Evolutionary conservation across 1,140 invertebrate species (phyloP), one percentile per base, ranked within the genome.

Genomic region (Limonius californicus): DNA sequence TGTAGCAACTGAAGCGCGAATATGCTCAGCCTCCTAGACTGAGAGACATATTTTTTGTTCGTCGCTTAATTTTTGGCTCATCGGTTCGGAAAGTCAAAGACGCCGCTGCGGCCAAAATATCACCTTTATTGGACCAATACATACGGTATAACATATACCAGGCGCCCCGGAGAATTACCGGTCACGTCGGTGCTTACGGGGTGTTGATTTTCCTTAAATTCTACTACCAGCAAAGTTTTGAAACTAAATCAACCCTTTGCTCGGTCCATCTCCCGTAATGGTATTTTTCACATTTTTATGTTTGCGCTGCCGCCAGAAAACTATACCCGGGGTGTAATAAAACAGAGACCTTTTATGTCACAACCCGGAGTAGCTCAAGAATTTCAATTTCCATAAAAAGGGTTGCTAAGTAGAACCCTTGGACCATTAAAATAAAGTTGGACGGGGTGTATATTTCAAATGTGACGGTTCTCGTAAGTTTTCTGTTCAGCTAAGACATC

Each of bases 81-180:
- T 59, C 69, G 69, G 64, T 27, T 60, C 61, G 69, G 68, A 70
- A 70, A 70, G 69, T 70, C 69, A 70, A 70, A 70, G 69, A 23
- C 9, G 53, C 67, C 66, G 62, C 65, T 27, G 61, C 32, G 58
- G 57, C 55, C 62, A 27, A 23, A 23, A 2, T 55, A 4, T 55
- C 53, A 32, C 53, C 53, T 32, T 55, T 55, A 55, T 15, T 7
- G 12, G n/a, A 4, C 4, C 2, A 16, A 39, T 39, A 39, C 35
- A 39, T 39, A 39, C n/a, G n/a, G 35, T 12, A 2, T 39, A 12
- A 39, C 27, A 8, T 12, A 21, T 35, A 18, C 12, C 27, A 54
- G n/a, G 18, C 4, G 6, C 15, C 19, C 14, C 18, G 43, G 45
- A 39, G 54, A 62, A 54, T 50, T 57, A 53, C 23, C 42, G 42